phyloP scores from a whole-genome alignment of 2,888 invertebrate species.

The Trissolcus brochymenae region DNA sequence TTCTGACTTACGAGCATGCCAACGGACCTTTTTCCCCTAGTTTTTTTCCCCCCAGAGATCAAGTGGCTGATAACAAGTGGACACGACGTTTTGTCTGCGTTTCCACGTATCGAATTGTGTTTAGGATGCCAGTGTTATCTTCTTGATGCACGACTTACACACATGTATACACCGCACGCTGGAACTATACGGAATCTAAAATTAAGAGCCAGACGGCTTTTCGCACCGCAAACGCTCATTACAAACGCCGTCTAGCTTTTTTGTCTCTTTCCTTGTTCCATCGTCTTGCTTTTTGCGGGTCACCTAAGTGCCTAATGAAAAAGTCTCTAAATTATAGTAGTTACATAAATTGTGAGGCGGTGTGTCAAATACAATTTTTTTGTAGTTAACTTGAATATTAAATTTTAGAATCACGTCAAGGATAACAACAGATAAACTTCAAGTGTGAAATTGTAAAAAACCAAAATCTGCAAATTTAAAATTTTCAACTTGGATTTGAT shows the following conservation, averaged over 20 bases:
- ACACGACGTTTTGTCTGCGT: conserved; percentile 25
- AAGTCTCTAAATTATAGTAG: conserved; percentile 17
- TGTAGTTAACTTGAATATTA: no score
- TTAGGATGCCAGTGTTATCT: conserved; percentile 41
- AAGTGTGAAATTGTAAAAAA: not conserved
- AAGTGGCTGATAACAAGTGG: conserved; percentile 10
- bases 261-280: conserved; percentile 21
- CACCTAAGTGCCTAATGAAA: conserved; percentile 34
- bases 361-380: no score
- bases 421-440: not conserved
- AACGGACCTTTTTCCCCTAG: conserved; percentile 8
- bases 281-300: conserved; percentile 39
- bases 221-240: conserved; percentile 59
- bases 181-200: conserved; percentile 62
- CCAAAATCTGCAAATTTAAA: not conserved
- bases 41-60: conserved; percentile 1
- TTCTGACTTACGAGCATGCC: conserved; percentile 2
- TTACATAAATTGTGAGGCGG: not conserved
- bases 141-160: conserved; percentile 30
- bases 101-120: conserved; percentile 19
- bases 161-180: conserved; percentile 25
- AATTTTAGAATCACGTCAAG: no score
- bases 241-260: conserved; percentile 41
- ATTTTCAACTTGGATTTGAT: not conserved
- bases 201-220: conserved; percentile 63